These are phyloP conservation scores for Empis stercorea DNA, from an alignment of 2,888 invertebrate genomes.

Conservation along the genomic window DNA sequence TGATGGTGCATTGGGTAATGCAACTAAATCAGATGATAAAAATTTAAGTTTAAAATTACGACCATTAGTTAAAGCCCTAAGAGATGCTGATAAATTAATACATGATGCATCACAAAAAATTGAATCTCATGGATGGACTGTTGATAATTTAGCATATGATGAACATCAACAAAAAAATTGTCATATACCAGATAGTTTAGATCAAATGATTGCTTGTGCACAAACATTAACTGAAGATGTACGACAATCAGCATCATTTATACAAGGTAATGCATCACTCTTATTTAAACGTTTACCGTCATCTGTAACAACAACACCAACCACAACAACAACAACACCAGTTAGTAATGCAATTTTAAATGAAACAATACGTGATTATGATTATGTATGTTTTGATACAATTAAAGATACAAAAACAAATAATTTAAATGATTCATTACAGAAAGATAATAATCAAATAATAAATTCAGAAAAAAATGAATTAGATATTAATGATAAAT, in stretches of 20 bases:
- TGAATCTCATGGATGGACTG: constrained; percentile 67
- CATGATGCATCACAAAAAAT: constrained; percentile 62
- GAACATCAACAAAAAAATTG: constrained; percentile 34
- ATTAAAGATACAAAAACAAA: constrained; percentile 45
- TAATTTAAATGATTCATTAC: constrained; percentile 62
- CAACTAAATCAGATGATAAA: constrained; percentile 69
- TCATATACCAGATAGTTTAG: constrained; percentile 64
- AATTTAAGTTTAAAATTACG: constrained; percentile 60
- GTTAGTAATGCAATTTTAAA: constrained; percentile 17
- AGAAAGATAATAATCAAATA: constrained; percentile 52
- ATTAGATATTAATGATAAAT: constrained; percentile 65
- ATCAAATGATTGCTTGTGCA: constrained; percentile 77
- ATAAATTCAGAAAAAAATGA: constrained; percentile 39
- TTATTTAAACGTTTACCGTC: constrained; percentile 49
- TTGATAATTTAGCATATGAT: constrained; percentile 46
- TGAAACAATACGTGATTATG: constrained; percentile 74
- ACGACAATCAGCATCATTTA: constrained; percentile 77
- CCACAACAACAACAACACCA: constrained; percentile 23
- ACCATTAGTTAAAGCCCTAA: constrained; percentile 65
- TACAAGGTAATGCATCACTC: constrained; percentile 71
- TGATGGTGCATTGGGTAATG: constrained; percentile 78
- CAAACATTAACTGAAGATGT: constrained; percentile 81
- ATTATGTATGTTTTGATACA: constrained; percentile 77
- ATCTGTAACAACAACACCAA: constrained; percentile 17
- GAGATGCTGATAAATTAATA: constrained; percentile 67